Percentiles rank a stretch among this genome's conserved stretches.
phyloP scores from a whole-genome alignment of 2,888 invertebrate species.

The Deladenus siricidicola region DNA sequence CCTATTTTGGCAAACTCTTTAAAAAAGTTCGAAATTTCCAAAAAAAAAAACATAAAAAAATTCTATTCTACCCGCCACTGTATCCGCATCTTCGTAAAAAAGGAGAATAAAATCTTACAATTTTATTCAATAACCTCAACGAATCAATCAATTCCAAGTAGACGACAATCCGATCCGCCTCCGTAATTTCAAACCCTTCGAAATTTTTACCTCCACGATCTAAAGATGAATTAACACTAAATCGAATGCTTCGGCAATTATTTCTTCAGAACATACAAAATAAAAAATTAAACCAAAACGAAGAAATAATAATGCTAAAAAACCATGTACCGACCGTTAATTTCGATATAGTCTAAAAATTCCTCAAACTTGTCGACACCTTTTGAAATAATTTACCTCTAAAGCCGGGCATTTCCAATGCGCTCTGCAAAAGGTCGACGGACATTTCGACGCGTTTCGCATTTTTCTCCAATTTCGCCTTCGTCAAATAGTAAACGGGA shows the following conservation, averaged over 20 bases:
- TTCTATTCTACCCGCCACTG: too few relatives aligned
- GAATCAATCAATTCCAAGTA: conserved; percentile 72
- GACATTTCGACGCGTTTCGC: conserved; percentile 67
- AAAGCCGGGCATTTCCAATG: conserved; percentile 65
- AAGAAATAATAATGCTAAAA: neutral
- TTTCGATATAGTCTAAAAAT: too few relatives aligned
- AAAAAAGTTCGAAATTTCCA: too few relatives aligned
- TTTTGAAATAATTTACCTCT: conserved; percentile 45
- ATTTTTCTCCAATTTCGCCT: conserved; percentile 73
- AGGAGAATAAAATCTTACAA: too few relatives aligned
- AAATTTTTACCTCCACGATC: neutral
- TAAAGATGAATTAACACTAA: neutral
- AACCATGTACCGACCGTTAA: too few relatives aligned
- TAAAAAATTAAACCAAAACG: too few relatives aligned
- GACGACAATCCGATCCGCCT: conserved; percentile 78
- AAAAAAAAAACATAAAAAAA: too few relatives aligned
- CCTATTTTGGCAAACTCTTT: too few relatives aligned
- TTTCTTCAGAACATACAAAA: conserved; percentile 18
- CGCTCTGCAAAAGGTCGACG: conserved; percentile 68
- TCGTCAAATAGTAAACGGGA: conserved; percentile 78
- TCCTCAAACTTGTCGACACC: neutral
- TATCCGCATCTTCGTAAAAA: too few relatives aligned
- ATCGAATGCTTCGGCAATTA: neutral
- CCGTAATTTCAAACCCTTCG: neutral
- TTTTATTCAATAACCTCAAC: conserved; percentile 56